Conservation (phyloP, 2,797 vertebrate genomes). For the Parauchenoglanis ngamensis region DNA sequence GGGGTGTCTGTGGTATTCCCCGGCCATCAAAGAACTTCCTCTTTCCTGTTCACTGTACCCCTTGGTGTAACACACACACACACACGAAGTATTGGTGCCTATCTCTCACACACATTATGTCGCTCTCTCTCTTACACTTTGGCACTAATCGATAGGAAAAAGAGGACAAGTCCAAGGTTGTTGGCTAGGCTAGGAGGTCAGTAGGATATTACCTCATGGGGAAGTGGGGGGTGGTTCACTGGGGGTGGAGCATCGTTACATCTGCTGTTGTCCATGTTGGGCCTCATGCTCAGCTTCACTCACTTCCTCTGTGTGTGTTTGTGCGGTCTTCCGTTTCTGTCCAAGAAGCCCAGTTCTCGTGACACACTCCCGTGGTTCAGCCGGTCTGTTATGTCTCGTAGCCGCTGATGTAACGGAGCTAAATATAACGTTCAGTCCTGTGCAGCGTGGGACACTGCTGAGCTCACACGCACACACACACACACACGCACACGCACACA, state of each 20-base stretch:
- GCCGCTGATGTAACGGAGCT: conserved; percentile 69
- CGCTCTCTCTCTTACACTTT: neutral
- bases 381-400: conserved; percentile 62
- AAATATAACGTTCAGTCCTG: conserved; percentile 66
- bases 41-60: conserved; percentile 61
- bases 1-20: conserved; percentile 54
- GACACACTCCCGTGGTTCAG: conserved; percentile 66
- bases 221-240: neutral
- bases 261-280: conserved; percentile 39
- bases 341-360: conserved; percentile 66
- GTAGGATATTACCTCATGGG: conserved; percentile 41
- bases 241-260: conserved; percentile 15
- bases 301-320: conserved; percentile 51
- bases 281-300: conserved; percentile 39
- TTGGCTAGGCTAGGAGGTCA: conserved; percentile 15
- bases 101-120: neutral
- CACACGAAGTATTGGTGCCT: neutral
- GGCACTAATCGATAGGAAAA: conserved; percentile 11
- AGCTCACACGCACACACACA: conserved; percentile 55
- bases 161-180: neutral
- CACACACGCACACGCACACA: conserved; percentile 55
- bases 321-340: conserved; percentile 48
- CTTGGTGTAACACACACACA: conserved; percentile 23
- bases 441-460: conserved; percentile 46
- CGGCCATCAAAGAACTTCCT: conserved; percentile 64